A percentile compares a stretch with the other conserved stretches of the same genome.
These are phyloP conservation scores for Nesidiocoris tenuis DNA, from an alignment of 2,888 invertebrate genomes.

Conservation along the genomic window DNA sequence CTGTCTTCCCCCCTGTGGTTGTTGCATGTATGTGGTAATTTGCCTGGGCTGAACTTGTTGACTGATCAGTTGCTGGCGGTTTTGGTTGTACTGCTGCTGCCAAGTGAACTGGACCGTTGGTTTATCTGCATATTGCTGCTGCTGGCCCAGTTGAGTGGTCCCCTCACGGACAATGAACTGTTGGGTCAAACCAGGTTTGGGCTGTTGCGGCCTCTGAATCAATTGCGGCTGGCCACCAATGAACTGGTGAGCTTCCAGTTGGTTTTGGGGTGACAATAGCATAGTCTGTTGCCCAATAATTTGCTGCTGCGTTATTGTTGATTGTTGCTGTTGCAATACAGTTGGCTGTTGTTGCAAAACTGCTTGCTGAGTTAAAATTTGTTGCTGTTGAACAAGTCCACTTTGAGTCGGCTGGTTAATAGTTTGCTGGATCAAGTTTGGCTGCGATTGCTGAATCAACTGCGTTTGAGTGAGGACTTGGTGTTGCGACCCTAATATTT, in stretches of 20 bases:
- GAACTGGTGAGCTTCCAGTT: constrained; percentile 50
- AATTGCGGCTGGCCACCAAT: constrained; percentile 52
- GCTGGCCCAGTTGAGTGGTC: constrained; percentile 49
- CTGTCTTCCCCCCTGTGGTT: constrained; percentile 59
- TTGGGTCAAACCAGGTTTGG: constrained; percentile 45
- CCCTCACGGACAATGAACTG: constrained; percentile 50
- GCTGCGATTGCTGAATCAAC: constrained; percentile 59
- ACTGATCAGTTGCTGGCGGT: constrained; percentile 52
- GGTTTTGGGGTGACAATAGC: constrained; percentile 44
- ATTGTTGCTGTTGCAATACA: constrained; percentile 48
- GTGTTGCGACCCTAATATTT: constrained; percentile 54
- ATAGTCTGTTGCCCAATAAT: constrained; percentile 49
- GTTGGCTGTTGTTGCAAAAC: constrained; percentile 51
- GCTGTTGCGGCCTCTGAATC: constrained; percentile 49
- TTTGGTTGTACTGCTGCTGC: constrained; percentile 52
- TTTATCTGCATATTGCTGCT: constrained; percentile 52
- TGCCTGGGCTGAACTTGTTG: constrained; percentile 54
- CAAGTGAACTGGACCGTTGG: constrained; percentile 50
- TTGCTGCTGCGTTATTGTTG: constrained; percentile 48
- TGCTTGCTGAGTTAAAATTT: constrained; percentile 49
- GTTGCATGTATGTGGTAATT: constrained; percentile 49
- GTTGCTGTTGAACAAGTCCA: constrained; percentile 48
- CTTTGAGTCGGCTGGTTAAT: constrained; percentile 45
- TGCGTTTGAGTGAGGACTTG: constrained; percentile 57
- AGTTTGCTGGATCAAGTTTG: constrained; percentile 52